Conservation (phyloP, 2,888 invertebrate species). For the Oligia latruncula region DNA sequence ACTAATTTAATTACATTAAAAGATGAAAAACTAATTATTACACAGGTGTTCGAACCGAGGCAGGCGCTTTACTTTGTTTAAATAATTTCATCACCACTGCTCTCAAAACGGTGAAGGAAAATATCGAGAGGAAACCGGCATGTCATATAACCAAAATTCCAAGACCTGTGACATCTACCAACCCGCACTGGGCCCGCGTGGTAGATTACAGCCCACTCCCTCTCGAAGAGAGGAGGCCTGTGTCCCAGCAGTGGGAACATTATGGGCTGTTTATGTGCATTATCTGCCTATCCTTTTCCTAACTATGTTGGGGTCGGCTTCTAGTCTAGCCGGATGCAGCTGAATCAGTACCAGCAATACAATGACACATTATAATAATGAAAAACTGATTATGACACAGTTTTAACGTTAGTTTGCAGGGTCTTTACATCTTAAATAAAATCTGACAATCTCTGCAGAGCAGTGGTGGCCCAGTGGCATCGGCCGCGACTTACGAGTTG, state of each 20-base stretch:
- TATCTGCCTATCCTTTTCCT: background rate
- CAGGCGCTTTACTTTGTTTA: too few species aligned
- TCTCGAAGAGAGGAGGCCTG: too few species aligned
- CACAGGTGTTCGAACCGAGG: background rate
- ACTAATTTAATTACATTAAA: background rate
- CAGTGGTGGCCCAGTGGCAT: too few species aligned
- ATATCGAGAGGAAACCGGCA: background rate
- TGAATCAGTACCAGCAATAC: background rate
- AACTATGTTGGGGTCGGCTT: background rate
- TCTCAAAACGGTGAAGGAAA: background rate
- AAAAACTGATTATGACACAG: background rate
- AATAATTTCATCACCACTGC: too few species aligned
- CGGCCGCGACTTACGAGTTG: too few species aligned
- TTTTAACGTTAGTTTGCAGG: background rate
- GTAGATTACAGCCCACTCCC: background rate
- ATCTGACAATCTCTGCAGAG: background rate
- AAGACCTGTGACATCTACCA: too few species aligned
- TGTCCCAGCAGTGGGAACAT: too few species aligned
- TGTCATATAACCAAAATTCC: too few species aligned
- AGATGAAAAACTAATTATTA: background rate
- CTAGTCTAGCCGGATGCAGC: too few species aligned
- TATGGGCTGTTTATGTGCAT: background rate
- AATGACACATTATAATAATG: background rate
- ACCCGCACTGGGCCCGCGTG: too few species aligned
- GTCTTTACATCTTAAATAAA: background rate